phyloP scores from a whole-genome alignment of 1,140 invertebrate genomes.

The Pinna nobilis region DNA sequence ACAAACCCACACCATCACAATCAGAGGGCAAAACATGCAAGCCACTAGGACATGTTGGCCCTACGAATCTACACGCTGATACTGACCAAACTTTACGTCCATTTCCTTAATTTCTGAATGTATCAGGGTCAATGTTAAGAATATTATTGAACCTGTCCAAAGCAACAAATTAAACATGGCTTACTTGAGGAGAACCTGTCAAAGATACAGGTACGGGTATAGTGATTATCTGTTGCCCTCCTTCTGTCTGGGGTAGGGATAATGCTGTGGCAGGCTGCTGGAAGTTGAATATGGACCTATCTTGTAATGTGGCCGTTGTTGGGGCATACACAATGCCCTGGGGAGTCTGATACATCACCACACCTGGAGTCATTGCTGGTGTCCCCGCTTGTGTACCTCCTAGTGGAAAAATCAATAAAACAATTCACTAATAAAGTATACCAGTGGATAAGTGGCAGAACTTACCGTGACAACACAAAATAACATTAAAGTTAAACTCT shows the following conservation, averaged over 20 bases:
- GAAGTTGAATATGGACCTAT: constrained; percentile 67
- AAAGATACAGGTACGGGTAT: constrained; percentile 66
- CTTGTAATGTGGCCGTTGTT: constrained; percentile 53
- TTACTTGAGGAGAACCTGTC: constrained; percentile 53
- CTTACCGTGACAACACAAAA: no score
- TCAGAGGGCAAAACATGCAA: no score
- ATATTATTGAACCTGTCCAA: not conserved
- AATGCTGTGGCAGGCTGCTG: constrained; percentile 62
- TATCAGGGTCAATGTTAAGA: not conserved
- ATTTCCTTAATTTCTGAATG: no score
- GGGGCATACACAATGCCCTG: constrained; percentile 73
- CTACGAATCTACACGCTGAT: no score
- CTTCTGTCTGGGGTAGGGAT: constrained; percentile 56
- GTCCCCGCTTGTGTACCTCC: constrained; percentile 14
- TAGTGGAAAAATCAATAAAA: no score
- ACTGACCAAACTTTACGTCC: no score
- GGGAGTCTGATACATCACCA: constrained; percentile 75
- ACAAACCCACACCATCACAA: no score
- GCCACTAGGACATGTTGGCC: no score
- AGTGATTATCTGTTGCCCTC: constrained; percentile 62
- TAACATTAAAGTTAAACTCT: no score
- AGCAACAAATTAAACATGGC: not conserved
- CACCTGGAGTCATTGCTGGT: constrained; percentile 61
- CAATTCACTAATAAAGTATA: no score
- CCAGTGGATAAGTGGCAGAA: no score